Percentiles rank a stretch among this genome's conserved stretches.
These are phyloP conservation scores for Acanthosoma haemorrhoidale DNA, from an alignment of 2,888 invertebrate genomes.

Conservation along the genomic window DNA sequence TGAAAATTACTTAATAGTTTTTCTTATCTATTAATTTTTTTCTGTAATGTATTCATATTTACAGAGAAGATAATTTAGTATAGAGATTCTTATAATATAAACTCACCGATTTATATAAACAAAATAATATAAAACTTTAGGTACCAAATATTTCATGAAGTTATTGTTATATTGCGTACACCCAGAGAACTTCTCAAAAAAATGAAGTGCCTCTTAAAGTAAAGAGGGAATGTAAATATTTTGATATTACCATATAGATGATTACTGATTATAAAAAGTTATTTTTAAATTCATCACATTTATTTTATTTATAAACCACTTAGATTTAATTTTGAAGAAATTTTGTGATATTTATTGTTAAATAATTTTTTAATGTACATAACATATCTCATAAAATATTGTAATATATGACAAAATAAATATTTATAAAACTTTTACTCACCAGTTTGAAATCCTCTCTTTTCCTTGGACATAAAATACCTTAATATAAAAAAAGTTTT, in stretches of 20 bases:
- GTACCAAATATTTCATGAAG: too few species aligned
- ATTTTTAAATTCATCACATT: constrained; percentile 9
- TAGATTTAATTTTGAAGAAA: constrained; percentile 11
- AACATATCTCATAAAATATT: background rate
- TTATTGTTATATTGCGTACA: too few species aligned
- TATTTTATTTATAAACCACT: constrained; percentile 5
- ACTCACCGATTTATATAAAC: too few species aligned
- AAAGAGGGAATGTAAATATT: background rate
- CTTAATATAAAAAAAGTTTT: too few species aligned
- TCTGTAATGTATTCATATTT: too few species aligned
- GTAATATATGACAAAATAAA: constrained; percentile 1
- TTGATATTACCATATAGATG: background rate
- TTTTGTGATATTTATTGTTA: constrained; percentile 28
- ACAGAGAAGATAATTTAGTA: too few species aligned
- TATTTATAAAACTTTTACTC: background rate
- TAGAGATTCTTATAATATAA: too few species aligned
- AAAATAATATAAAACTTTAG: too few species aligned
- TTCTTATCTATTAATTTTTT: too few species aligned
- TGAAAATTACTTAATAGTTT: too few species aligned
- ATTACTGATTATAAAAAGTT: background rate
- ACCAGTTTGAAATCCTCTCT: background rate
- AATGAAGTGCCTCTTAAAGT: background rate
- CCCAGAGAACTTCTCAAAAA: too few species aligned
- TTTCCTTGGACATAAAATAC: background rate
- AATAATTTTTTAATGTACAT: constrained; percentile 9